Conservation (phyloP, 2,797 vertebrate genomes). For the Silurus lanzhouensis region DNA sequence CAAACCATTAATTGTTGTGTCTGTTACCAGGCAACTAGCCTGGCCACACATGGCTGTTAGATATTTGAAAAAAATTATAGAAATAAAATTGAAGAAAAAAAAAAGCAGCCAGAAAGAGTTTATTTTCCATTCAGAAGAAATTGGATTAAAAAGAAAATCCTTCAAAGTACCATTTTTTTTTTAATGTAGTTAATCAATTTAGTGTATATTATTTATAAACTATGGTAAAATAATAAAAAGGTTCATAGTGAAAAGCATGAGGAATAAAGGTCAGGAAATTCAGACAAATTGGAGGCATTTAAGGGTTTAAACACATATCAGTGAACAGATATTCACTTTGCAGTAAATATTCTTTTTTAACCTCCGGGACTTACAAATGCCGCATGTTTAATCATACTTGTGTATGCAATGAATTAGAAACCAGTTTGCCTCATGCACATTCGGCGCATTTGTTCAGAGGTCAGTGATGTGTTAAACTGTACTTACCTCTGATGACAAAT, state of each 20-base stretch:
- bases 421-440: too few species aligned
- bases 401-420: neutral
- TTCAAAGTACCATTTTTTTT: neutral
- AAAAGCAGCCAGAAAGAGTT: neutral
- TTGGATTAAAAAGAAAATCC: too few species aligned
- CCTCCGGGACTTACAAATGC: neutral
- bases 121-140: neutral
- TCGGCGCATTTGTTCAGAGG: neutral
- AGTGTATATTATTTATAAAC: neutral
- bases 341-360: neutral
- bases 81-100: neutral
- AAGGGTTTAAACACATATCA: neutral
- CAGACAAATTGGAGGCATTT: neutral
- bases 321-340: neutral
- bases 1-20: constrained; percentile 19
- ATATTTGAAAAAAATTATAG: neutral
- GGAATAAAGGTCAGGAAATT: neutral
- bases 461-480: neutral
- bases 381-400: neutral
- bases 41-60: neutral
- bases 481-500: constrained; percentile 91
- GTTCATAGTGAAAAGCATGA: neutral
- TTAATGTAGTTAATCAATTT: neutral
- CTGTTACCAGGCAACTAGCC: neutral
- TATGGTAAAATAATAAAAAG: neutral